Percentiles rank a stretch among this genome's conserved stretches.
Conservation (phyloP, 2,113 vertebrate genomes). For the Caretta caretta region DNA sequence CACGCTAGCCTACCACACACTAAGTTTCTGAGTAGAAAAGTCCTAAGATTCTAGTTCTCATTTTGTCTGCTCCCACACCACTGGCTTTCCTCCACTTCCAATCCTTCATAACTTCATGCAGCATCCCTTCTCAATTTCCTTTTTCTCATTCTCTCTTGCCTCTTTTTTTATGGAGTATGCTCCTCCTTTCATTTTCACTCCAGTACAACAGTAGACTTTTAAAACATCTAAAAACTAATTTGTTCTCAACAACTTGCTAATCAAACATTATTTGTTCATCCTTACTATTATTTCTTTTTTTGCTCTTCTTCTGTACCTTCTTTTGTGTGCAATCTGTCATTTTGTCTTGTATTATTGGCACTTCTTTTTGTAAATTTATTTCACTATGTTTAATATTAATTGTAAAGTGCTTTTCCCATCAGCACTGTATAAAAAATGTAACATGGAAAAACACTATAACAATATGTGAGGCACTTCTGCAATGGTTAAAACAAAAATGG, state of each 20-base stretch:
- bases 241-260: neutral
- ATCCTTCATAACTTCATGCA: neutral
- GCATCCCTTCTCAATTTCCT: neutral
- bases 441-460: neutral
- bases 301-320: neutral
- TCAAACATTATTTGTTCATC: neutral
- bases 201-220: neutral
- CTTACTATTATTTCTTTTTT: neutral
- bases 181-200: neutral
- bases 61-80: neutral
- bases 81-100: rapidly evolving
- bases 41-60: neutral
- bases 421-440: neutral
- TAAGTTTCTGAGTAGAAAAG: neutral
- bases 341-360: neutral
- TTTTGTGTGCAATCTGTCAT: neutral
- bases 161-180: neutral
- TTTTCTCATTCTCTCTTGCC: rapidly evolving
- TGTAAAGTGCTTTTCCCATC: neutral
- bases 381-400: neutral
- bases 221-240: slow-evolving; percentile 20
- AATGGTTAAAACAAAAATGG: neutral
- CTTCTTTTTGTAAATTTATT: neutral
- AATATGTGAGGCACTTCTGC: rapidly evolving
- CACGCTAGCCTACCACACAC: neutral